Base-by-base conservation (phyloP, 2,113 vertebrate species). In the Eclectus roratus region DNA sequence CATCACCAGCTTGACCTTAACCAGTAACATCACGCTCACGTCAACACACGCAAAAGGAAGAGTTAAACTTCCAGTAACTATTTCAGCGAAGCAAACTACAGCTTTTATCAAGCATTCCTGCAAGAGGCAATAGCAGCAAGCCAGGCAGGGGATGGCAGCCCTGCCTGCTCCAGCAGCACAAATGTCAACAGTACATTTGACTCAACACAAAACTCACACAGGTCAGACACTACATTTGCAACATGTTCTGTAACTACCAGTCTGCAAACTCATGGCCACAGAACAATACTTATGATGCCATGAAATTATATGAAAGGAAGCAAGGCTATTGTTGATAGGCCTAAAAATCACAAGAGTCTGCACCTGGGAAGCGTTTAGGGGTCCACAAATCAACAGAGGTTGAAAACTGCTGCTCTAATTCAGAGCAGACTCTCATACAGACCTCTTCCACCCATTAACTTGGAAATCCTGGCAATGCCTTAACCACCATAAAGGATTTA, bases 341-440 rank as follows among this genome's bases (percentile, higher is more conserved):
- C 82, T 74, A 46, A 89, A 91, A 92, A 29, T 89, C 81, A 80
- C 56, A 79, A 86, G 31, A 66, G 23, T 14, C 66, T 43, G 72
- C 85, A 95, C 85, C 78, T 94, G 89, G 78, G 78, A 92, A 94
- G 85, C n/a, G 52, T 94, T 84, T 89, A 89, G 68, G 72, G 50
- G 77, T 83, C 77, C 41, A 0, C 92, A 83, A 89, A 86, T 87
- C 81, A 92, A 65, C 7, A 56, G 33, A 89, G 78, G 68, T 72
- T 83, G 85, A 92, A 84, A 92, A 89, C 78, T 80, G 81, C 78
- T 68, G 56, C 81, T 89, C 79, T 94, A 92, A 95, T 94, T 92
- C 81, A 91, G 86, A 85, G 73, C 91, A 93, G 88, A 89, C 52
- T 44, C 73, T 47, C 47, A 58, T 33, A 80, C 55, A 88, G 87